These are phyloP conservation scores for Scatophagus argus DNA, from an alignment of 2,113 vertebrate genomes.

Conservation along the genomic window DNA sequence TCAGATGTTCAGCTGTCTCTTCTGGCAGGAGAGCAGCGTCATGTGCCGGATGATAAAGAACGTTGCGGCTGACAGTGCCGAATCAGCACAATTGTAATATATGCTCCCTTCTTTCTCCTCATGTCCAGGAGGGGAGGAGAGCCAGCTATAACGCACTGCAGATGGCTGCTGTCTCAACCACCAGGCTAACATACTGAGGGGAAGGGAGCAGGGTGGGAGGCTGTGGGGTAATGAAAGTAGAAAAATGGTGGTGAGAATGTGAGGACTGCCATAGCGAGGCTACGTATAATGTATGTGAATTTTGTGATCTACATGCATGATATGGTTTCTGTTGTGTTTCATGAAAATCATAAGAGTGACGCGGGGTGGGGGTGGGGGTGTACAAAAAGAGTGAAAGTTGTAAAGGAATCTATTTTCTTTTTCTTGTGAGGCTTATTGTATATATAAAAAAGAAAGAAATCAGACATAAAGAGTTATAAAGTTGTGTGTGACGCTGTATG, in stretches of 20 bases:
- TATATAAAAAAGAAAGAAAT: too few species aligned
- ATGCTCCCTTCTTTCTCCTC: conserved; percentile 60
- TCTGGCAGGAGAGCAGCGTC: conserved; percentile 45
- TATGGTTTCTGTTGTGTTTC: background rate
- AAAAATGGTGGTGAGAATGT: conserved; percentile 29
- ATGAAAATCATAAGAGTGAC: background rate
- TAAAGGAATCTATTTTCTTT: background rate
- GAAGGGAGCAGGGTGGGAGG: conserved; percentile 36
- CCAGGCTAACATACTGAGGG: conserved; percentile 75
- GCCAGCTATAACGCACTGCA: conserved; percentile 82
- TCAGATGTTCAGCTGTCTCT: conserved; percentile 51
- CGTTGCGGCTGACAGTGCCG: conserved; percentile 62
- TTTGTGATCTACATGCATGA: background rate
- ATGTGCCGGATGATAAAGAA: conserved; percentile 72
- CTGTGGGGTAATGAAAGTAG: conserved; percentile 55
- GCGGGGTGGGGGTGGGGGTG: too few species aligned
- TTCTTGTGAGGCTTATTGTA: background rate
- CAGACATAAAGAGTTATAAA: background rate
- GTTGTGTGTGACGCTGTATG: too few species aligned
- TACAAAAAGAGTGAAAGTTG: background rate
- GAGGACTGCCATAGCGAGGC: background rate
- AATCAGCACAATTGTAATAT: conserved; percentile 84
- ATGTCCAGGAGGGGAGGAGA: conserved; percentile 60
- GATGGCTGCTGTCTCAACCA: conserved; percentile 83
- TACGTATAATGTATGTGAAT: conserved; percentile 10